Evolutionary conservation across 2,113 vertebrate genomes (phyloP).

Genomic region (Pachyramphus minor): DNA sequence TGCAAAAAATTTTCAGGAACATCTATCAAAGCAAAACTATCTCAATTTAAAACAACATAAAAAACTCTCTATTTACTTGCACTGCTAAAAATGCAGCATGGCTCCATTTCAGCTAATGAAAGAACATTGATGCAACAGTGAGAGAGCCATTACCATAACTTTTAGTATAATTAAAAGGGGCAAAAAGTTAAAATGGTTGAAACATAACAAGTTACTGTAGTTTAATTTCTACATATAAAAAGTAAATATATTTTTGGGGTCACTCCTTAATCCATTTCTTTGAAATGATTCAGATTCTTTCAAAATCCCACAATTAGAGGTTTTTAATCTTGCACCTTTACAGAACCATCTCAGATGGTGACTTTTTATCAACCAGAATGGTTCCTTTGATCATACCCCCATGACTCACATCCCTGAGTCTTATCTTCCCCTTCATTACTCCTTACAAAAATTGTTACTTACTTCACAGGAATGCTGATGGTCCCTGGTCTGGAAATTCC

Average conservation of each 20-base stretch:
- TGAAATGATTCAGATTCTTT: not conserved
- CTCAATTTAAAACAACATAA: not conserved
- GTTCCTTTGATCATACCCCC: not conserved
- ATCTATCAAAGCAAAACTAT: not conserved
- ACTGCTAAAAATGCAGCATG: not conserved
- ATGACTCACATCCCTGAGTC: not conserved
- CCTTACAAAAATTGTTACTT: not conserved
- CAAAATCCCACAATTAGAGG: not conserved
- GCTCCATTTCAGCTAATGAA: not conserved
- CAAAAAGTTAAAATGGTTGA: not conserved
- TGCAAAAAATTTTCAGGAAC: not conserved
- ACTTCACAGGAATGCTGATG: conserved; percentile 77
- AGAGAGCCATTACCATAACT: not conserved
- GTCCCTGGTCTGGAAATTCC: conserved; percentile 41
- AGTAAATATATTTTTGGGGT: not conserved
- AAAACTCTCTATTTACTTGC: not conserved
- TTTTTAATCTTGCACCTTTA: not conserved
- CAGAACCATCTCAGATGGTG: not conserved
- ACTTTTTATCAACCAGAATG: not conserved
- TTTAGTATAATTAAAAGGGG: not conserved
- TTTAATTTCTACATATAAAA: not conserved
- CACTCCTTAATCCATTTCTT: not conserved
- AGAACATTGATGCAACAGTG: not conserved
- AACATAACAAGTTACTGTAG: not conserved
- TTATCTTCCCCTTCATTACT: not conserved